Percentiles rank a stretch among this genome's conserved stretches.
phyloP scores from a whole-genome alignment of 1,140 invertebrate species.

The Achroia grisella region DNA sequence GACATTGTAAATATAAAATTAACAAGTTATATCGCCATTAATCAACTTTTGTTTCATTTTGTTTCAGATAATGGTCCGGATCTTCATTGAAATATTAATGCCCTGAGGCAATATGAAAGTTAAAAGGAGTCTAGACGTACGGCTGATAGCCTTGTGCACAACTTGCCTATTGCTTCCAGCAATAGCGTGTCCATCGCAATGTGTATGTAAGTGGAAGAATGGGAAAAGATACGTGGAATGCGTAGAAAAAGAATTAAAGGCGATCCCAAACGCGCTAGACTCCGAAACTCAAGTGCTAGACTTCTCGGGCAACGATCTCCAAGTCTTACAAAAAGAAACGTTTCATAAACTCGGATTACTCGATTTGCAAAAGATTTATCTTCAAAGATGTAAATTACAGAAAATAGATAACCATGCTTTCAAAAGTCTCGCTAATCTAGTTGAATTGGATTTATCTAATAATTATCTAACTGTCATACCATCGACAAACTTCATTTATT shows the following conservation, averaged over 20 bases:
- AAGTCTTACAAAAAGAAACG: constrained; percentile 82
- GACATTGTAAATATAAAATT: not conserved
- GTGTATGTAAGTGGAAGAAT: constrained; percentile 93
- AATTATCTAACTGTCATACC: constrained; percentile 87
- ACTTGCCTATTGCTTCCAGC: constrained; percentile 53
- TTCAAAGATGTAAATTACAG: constrained; percentile 83
- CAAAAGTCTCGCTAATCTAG: constrained; percentile 87
- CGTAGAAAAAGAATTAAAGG: constrained; percentile 81
- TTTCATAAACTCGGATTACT: constrained; percentile 85
- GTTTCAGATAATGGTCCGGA: constrained; percentile 63
- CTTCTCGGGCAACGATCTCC: constrained; percentile 86
- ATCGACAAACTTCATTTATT: constrained; percentile 83
- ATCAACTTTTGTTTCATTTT: constrained; percentile 30
- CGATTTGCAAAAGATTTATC: constrained; percentile 91
- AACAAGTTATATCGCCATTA: not conserved
- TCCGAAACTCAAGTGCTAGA: constrained; percentile 92
- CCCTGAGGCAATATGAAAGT: constrained; percentile 63
- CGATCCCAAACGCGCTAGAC: constrained; percentile 86
- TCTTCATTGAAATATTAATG: constrained; percentile 32
- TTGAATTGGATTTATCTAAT: constrained; percentile 90
- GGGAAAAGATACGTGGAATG: constrained; percentile 94
- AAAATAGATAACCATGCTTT: constrained; percentile 87
- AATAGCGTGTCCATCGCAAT: constrained; percentile 82
- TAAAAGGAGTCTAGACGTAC: constrained; percentile 46
- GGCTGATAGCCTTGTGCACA: constrained; percentile 60